Percentiles rank a stretch among this genome's conserved stretches.
phyloP scores from a whole-genome alignment of 2,888 invertebrate genomes.

The Agrotis ipsilon region DNA sequence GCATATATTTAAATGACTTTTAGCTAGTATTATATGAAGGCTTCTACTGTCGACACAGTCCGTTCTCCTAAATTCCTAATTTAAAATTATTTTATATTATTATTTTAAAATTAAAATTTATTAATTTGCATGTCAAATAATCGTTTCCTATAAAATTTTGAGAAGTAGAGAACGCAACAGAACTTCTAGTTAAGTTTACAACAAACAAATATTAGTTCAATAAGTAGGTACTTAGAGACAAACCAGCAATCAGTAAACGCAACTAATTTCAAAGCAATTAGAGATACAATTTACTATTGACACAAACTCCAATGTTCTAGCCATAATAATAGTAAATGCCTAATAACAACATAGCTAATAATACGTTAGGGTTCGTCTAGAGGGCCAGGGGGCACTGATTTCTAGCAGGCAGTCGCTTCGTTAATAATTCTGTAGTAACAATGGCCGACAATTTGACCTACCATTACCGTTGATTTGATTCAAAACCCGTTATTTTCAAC shows the following conservation, averaged over 20 bases:
- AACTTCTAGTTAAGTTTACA: no score
- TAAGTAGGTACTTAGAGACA: no score
- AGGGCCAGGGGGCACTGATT: slow-evolving; percentile 31
- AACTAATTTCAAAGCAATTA: neutral
- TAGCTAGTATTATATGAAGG: no score
- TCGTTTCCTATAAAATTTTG: no score
- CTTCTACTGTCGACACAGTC: no score
- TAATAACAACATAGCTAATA: slow-evolving; percentile 40
- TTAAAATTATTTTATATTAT: no score
- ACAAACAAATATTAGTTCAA: no score
- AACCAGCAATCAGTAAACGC: neutral
- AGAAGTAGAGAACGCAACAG: no score
- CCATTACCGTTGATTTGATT: slow-evolving; percentile 10
- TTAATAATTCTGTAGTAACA: slow-evolving; percentile 46
- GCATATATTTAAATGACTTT: no score
- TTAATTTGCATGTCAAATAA: neutral
- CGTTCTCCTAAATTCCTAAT: no score
- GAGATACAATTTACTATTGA: slow-evolving; percentile 3
- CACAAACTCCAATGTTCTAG: slow-evolving; percentile 20
- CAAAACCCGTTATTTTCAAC: slow-evolving; percentile 31
- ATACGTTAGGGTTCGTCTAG: neutral
- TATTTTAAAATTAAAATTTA: no score
- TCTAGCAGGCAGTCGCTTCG: slow-evolving; percentile 13
- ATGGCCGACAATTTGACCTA: slow-evolving; percentile 24
- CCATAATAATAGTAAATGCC: slow-evolving; percentile 3